Percentiles rank a stretch among this genome's conserved stretches.
phyloP scores from a whole-genome alignment of 2,113 vertebrate genomes.

The Chrysemys picta region DNA sequence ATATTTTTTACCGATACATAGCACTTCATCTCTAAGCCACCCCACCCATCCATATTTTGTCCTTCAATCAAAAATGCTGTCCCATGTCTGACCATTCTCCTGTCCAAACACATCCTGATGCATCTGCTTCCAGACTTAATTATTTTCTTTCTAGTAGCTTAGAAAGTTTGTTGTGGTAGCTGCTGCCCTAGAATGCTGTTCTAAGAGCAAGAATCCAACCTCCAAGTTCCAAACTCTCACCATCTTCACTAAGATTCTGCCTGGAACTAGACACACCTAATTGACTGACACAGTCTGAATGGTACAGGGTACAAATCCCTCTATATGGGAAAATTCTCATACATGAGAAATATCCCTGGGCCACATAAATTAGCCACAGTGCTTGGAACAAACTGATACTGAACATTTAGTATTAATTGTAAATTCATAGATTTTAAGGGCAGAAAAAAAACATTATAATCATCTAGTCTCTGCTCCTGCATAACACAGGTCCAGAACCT shows the following conservation, averaged over 20 bases:
- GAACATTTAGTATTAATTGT: not conserved
- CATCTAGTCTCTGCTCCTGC: not conserved
- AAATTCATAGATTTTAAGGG: not conserved
- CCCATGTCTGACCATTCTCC: not conserved
- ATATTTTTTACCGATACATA: not conserved
- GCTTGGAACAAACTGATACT: not conserved
- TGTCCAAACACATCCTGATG: not conserved
- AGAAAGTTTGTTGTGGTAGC: too few relatives aligned
- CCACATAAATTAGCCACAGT: not conserved
- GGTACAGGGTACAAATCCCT: not conserved
- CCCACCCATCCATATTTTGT: not conserved
- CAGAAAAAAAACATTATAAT: not conserved
- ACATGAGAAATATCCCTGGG: not conserved
- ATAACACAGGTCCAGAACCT: not conserved
- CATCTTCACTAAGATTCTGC: not conserved
- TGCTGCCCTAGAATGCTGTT: not conserved
- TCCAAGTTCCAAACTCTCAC: not conserved
- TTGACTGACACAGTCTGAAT: not conserved
- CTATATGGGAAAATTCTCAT: not conserved
- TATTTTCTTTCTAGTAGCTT: not conserved
- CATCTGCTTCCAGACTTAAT: not conserved
- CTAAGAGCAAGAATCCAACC: not conserved
- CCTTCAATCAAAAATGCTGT: not conserved
- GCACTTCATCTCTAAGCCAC: not conserved
- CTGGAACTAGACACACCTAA: not conserved